Evolutionary conservation across 2,888 invertebrate species (phyloP), one percentile per base, ranked within the genome.

Genomic region (Orgyia antiqua): DNA sequence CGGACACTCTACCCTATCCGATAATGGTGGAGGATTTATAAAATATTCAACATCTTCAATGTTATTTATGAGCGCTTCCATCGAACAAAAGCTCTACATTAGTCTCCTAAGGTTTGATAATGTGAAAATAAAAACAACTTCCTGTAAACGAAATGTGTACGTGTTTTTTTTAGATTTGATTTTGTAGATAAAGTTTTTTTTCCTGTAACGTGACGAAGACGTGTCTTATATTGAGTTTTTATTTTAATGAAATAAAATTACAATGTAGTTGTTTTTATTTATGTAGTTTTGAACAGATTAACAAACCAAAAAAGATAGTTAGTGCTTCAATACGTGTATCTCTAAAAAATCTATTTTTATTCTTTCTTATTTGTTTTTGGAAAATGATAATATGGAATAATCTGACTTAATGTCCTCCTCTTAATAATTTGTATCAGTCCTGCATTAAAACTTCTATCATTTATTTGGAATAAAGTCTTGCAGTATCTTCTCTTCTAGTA

Each of bases 31-130:
- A 60, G 61, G 59, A 64, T 69, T 62, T 65, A 76, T 77, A 68
- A 77, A 78, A 77, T 76, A 78, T 78, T 76, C 76, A 77, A 51
- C 55, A 51, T 53, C 57, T 60, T 60, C 68, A 65, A 70, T 65
- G 69, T 74, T 76, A 75, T 75, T 76, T 75, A 75, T 73, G 72
- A 71, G 70, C 47, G 54, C 58, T 51, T 63, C 59, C 56, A 58
- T 64, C 57, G 57, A 64, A 73, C 67, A 67, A 68, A 66, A 68
- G 64, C 66, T 61, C 58, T 47, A 46, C 33, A 44, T 48, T 43
- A 43, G 46, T 54, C 56, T 52, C 56, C 27, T 27, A 48, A 53
- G 53, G 53, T 53, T 65, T 49, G 50, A 50, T 51, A 54, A 45
- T 50, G 56, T 54, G 38, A 34, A 60, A 56, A 57, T 44, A 53